Base-by-base conservation (phyloP, 1,140 invertebrate genomes). In the Kradibia gibbosae region DNA sequence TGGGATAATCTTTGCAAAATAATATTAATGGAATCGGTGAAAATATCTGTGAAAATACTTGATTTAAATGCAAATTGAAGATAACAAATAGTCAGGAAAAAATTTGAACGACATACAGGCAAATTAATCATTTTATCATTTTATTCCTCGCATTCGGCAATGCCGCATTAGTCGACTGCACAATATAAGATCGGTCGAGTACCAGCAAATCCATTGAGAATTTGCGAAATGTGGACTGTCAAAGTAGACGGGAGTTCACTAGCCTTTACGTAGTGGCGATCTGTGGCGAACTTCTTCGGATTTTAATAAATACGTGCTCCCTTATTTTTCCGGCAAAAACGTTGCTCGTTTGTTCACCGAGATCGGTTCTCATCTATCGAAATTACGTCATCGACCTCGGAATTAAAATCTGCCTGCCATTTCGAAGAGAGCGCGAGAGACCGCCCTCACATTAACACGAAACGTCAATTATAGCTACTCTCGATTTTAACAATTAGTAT, bases 401-500 rank as follows among this genome's bases (percentile, higher is more conserved):
- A n/a, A n/a, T n/a, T n/a, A n/a, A n/a, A n/a, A n/a, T n/a, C n/a
- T n/a, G n/a, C n/a, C n/a, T n/a, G n/a, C n/a, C n/a, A n/a, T n/a
- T n/a, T n/a, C n/a, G n/a, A 65, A 42, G 76, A 53, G 73, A 71
- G 72, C 42, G 71, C 28, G 45, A 22, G 70, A 77, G 73, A 28
- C 67, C 31, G 53, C 20, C 53, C 60, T 62, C 72, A 83, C 86
- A 88, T 87, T 86, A 88, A 88, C 86, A 85, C 85, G 83, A 70
- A 74, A 80, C 85, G 85, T 87, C 87, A 88, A 87, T 86, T 86
- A 89, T 87, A 85, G 85, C 85, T 86, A 87, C 87, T 87, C 87
- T 88, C 87, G 84, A 88, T 89, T 87, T 88, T 87, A 87, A 87
- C 87, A 88, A 88, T 88, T 88, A 88, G 88, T 86, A 86, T 87